Conservation (phyloP, 2,113 vertebrate genomes). For the human (Homo sapiens) region GRCh38 chr5:39560001-39560500, state of each 20-base stretch:
- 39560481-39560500: background rate
- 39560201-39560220: background rate
- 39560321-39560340: background rate
- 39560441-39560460: background rate
- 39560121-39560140: background rate
- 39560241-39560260: background rate
- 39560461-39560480: background rate
- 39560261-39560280: background rate
- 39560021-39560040: background rate
- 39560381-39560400: background rate
- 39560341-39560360: background rate
- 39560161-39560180: background rate
- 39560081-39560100: background rate
- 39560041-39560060: background rate
- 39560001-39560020: background rate
- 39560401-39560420: background rate
- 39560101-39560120: rapidly evolving
- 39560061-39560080: background rate
- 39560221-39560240: background rate
- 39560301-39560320: background rate
- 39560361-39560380: background rate
- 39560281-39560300: background rate
- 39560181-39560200: background rate
- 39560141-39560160: too few relatives aligned
- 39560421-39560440: background rate